Percentiles rank a stretch among this genome's conserved stretches.
These are phyloP conservation scores for Himalopsyche tibetana DNA, from an alignment of 2,888 invertebrate species.

Conservation along the genomic window DNA sequence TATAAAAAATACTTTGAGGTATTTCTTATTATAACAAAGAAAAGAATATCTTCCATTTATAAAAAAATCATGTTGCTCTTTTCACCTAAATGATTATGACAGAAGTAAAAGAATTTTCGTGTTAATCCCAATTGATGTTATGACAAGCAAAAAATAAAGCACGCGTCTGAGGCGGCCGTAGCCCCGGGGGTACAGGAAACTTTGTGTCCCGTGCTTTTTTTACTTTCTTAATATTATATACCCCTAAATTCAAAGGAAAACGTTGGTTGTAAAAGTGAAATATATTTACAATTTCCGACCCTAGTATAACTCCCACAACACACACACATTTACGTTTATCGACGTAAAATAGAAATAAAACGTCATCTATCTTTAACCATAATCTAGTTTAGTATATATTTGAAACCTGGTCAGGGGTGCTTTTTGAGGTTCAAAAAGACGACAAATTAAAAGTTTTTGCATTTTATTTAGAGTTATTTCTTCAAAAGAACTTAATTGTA, in stretches of 20 bases:
- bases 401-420: not conserved
- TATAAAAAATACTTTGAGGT: too few species aligned
- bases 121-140: slow-evolving; percentile 34
- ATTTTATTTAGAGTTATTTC: too few species aligned
- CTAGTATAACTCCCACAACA: not conserved
- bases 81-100: not conserved
- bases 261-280: slow-evolving; percentile 4
- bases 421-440: not conserved
- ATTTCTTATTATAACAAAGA: too few species aligned
- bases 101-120: slow-evolving; percentile 14
- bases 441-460: too few species aligned
- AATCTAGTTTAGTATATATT: slow-evolving; percentile 2
- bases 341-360: slow-evolving; percentile 22
- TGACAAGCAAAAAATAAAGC: slow-evolving; percentile 32
- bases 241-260: slow-evolving; percentile 16
- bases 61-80: too few species aligned
- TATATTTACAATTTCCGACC: slow-evolving; percentile 43
- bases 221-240: slow-evolving; percentile 39
- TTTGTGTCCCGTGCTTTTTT: slow-evolving; percentile 8
- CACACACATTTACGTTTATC: slow-evolving; percentile 23
- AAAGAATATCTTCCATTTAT: too few species aligned
- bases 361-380: slow-evolving; percentile 20
- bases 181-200: not conserved
- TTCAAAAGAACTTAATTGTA: too few species aligned
- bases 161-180: not conserved